Evolutionary conservation across 2,113 vertebrate genomes (phyloP), one percentile per base, ranked within the genome.

Genomic region (Trachemys scripta): DNA sequence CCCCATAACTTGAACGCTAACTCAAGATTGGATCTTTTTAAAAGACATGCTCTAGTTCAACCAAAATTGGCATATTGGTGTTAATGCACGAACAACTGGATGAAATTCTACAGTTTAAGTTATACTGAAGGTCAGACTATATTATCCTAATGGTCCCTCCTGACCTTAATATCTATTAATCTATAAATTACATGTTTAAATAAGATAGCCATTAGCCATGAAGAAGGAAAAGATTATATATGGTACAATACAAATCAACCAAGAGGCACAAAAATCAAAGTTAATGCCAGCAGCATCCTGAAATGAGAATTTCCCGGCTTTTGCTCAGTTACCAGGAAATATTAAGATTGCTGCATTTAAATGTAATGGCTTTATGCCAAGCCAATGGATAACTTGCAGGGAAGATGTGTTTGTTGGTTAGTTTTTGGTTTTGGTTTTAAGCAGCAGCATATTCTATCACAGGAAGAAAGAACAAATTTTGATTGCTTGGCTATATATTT

Each of bases 241-340:
- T 24, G 5, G 2, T 85, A 27, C 62, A 50, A 87, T 85, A 38
- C 3, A 50, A 92, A 96, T 9, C 31, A 90, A 45, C 50, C 29
- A 8, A 72, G 72, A 87, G 1, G 1, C 53, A 42, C 57, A 35
- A 5, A 87, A n/a, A 3, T n/a, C 81, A 45, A 78, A 31, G 53
- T 87, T 83, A 90, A 51, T 89, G 12, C 38, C 83, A 93, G n/a
- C 59, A 51, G 42, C 62, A 89, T 50, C 35, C 75, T 79, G 47
- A 87, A 84, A 93, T 92, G 76, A 92, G 90, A 94, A 57, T 75
- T 75, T 56, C 78, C 69, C 62, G 27, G 56, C 45, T 89, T 90
- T 72, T 38, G 35, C 19, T 38, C n/a, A 72, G 65, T 38, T 72
- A 50, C 91, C 69, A 88, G 47, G 8, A 24, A 76, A 8, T 35